These are phyloP conservation scores for Melieria omissa DNA, from an alignment of 2,888 invertebrate species.

Conservation along the genomic window DNA sequence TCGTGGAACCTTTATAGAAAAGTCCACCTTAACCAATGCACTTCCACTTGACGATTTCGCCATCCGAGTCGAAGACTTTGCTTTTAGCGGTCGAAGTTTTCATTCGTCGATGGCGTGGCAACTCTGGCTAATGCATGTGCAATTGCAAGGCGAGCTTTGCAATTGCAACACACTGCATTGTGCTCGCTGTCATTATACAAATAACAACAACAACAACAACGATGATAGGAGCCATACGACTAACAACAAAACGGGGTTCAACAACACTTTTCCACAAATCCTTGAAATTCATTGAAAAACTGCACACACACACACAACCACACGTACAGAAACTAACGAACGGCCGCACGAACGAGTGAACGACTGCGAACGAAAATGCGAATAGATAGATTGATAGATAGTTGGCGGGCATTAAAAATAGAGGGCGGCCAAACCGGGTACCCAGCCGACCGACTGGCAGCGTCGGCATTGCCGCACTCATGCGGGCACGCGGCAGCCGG, in stretches of 20 bases:
- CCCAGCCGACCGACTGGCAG: slow-evolving; percentile 2
- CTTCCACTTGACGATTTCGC: no score
- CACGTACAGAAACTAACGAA: slow-evolving; percentile 25
- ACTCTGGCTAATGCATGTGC: slow-evolving; percentile 8
- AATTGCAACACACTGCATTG: slow-evolving; percentile 31
- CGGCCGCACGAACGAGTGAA: slow-evolving; percentile 5
- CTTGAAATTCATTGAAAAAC: slow-evolving; percentile 63
- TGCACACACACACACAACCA: slow-evolving; percentile 23
- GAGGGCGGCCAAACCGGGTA: slow-evolving; percentile 21
- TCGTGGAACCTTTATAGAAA: no score
- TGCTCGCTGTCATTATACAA: slow-evolving; percentile 2
- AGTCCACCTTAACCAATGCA: no score
- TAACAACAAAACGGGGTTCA: slow-evolving; percentile 51
- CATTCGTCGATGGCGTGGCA: slow-evolving; percentile 9
- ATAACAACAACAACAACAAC: no score
- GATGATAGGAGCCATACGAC: no score
- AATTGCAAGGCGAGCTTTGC: slow-evolving; percentile 1
- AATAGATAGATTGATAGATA: background rate
- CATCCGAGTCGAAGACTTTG: no score
- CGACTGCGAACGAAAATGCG: slow-evolving; percentile 7
- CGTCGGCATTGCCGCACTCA: no score
- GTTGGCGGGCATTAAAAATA: slow-evolving; percentile 4
- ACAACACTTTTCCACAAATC: slow-evolving; percentile 63
- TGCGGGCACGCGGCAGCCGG: no score
- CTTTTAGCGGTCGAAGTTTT: background rate